These are phyloP conservation scores for Harpagifer antarcticus DNA, from an alignment of 2,797 vertebrate species.

Conservation along the genomic window DNA sequence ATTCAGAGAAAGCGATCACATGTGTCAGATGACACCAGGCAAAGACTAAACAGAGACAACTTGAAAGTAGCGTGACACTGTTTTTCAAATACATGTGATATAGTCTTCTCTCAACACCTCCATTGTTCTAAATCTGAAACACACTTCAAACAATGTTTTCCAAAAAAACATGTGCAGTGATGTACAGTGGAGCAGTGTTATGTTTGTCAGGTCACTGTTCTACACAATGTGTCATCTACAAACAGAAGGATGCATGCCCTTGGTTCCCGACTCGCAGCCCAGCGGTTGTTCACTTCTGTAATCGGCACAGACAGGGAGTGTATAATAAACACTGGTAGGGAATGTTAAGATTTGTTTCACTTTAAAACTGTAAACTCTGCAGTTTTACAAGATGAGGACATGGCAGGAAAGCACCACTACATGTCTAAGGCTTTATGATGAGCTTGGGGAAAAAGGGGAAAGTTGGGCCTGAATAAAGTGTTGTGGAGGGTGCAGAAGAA, in stretches of 20 bases:
- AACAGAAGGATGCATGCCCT: neutral
- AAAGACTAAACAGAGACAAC: constrained; percentile 48
- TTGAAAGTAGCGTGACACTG: constrained; percentile 29
- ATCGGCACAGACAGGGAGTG: constrained; percentile 41
- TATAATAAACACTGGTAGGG: constrained; percentile 50
- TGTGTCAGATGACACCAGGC: constrained; percentile 28
- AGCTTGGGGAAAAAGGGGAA: constrained; percentile 5
- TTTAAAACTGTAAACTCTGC: constrained; percentile 53
- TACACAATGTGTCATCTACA: neutral
- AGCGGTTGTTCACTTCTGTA: constrained; percentile 26
- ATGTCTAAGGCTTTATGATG: constrained; percentile 48
- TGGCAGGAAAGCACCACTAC: constrained; percentile 31
- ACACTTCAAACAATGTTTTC: constrained; percentile 14
- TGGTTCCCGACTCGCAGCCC: constrained; percentile 23
- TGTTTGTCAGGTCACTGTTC: neutral
- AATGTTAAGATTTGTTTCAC: constrained; percentile 59
- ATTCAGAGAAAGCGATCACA: constrained; percentile 38
- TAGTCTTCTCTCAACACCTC: constrained; percentile 9
- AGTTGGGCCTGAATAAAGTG: neutral
- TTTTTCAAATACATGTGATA: constrained; percentile 31
- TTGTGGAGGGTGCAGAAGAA: neutral
- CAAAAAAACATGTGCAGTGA: neutral
- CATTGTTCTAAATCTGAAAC: neutral
- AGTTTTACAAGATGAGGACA: constrained; percentile 46
- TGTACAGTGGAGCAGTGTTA: neutral